phyloP scores from a whole-genome alignment of 2,113 vertebrate genomes.

The Paratilapia polleni region DNA sequence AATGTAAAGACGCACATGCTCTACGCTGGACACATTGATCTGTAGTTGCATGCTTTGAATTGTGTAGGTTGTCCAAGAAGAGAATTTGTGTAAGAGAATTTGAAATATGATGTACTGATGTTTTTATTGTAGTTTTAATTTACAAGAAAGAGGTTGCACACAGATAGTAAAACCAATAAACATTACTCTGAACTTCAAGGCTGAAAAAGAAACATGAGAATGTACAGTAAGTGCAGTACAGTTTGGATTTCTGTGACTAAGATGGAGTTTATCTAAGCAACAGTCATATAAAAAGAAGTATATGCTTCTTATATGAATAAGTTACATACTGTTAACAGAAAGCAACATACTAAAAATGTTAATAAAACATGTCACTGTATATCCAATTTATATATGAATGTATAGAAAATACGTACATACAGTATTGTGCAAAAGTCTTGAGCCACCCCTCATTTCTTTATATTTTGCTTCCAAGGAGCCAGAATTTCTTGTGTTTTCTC shows the following conservation, averaged over 20 bases:
- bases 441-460: neutral
- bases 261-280: slow-evolving; percentile 25
- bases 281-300: slow-evolving; percentile 33
- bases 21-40: neutral
- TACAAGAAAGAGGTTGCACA: slow-evolving; percentile 50
- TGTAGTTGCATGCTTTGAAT: neutral
- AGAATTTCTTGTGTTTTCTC: neutral
- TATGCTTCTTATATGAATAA: slow-evolving; percentile 7
- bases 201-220: slow-evolving; percentile 1
- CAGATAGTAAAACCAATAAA: slow-evolving; percentile 35
- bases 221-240: slow-evolving; percentile 36
- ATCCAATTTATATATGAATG: slow-evolving; percentile 21
- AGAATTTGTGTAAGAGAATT: neutral
- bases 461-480: neutral
- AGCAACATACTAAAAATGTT: slow-evolving; percentile 16
- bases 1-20: neutral
- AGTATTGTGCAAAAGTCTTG: neutral
- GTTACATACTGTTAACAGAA: slow-evolving; percentile 37
- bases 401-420: slow-evolving; percentile 11
- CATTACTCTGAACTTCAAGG: slow-evolving; percentile 33
- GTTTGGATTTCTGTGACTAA: slow-evolving; percentile 4
- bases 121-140: slow-evolving; percentile 47
- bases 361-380: slow-evolving; percentile 35
- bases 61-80: neutral
- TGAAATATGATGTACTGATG: neutral